Conservation (phyloP, 1,140 invertebrate species). For the Leptopilina boulardi region DNA sequence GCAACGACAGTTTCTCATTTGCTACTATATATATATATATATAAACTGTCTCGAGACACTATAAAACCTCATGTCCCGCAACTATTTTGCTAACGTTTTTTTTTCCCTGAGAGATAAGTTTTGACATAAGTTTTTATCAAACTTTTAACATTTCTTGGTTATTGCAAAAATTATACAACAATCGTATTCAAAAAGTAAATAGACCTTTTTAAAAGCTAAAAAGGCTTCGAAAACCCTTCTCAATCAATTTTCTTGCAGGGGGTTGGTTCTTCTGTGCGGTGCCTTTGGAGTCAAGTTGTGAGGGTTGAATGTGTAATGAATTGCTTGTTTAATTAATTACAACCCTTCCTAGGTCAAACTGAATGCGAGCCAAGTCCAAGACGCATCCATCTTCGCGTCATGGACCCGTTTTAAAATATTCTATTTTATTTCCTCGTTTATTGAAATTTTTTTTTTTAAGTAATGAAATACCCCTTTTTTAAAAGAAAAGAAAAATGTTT, state of each 20-base stretch:
- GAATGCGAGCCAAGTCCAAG: conserved; percentile 57
- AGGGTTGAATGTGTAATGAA: conserved; percentile 76
- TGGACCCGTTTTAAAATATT: conserved; percentile 6
- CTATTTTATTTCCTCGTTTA: conserved; percentile 15
- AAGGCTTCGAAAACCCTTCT: conserved; percentile 61
- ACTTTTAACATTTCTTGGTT: neutral
- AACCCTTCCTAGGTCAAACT: conserved; percentile 62
- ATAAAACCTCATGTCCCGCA: neutral
- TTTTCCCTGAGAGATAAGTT: neutral
- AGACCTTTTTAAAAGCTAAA: conserved; percentile 46
- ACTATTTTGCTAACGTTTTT: neutral
- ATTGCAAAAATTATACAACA: conserved; percentile 35
- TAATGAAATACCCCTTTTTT: too few relatives aligned
- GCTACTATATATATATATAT: too few relatives aligned
- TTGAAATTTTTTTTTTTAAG: too few relatives aligned
- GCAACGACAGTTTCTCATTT: conserved; percentile 72
- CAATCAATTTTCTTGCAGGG: conserved; percentile 73
- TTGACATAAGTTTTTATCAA: neutral
- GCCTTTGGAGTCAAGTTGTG: conserved; percentile 55
- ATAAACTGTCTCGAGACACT: conserved; percentile 40
- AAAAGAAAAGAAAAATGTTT: neutral
- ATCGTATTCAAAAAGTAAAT: conserved; percentile 51
- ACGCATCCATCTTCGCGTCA: conserved; percentile 62
- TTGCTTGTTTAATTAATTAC: conserved; percentile 78
- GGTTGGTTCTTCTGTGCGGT: conserved; percentile 64